A percentile compares a stretch with the other conserved stretches of the same genome.
Conservation (phyloP, 2,797 vertebrate species). For the Sebastes glaucus region DNA sequence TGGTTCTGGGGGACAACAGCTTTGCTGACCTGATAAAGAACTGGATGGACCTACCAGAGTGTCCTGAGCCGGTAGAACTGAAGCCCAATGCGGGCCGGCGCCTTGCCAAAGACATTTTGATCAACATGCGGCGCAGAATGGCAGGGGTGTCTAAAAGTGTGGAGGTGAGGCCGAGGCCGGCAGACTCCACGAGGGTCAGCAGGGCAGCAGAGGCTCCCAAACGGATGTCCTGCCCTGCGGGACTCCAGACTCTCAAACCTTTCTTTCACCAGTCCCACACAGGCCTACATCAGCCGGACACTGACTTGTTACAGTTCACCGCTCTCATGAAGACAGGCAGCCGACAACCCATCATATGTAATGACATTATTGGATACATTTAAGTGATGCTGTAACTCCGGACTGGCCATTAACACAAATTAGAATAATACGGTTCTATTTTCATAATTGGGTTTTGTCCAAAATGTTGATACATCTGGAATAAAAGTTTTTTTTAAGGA, state of each 20-base stretch:
- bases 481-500: slow-evolving; percentile 60
- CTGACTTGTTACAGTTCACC: slow-evolving; percentile 89
- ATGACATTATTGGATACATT: slow-evolving; percentile 93
- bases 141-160: slow-evolving; percentile 85
- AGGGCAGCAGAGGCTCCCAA: slow-evolving; percentile 78
- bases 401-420: slow-evolving; percentile 1
- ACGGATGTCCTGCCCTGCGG: slow-evolving; percentile 91
- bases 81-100: slow-evolving; percentile 80
- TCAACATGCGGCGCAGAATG: slow-evolving; percentile 90
- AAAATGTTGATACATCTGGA: slow-evolving; percentile 30
- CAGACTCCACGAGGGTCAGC: slow-evolving; percentile 48
- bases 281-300: slow-evolving; percentile 86
- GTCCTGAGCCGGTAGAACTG: slow-evolving; percentile 79
- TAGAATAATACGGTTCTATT: slow-evolving; percentile 35
- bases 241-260: slow-evolving; percentile 83
- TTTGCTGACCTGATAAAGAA: slow-evolving; percentile 98
- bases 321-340: slow-evolving; percentile 96
- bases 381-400: slow-evolving; percentile 66
- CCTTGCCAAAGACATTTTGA: slow-evolving; percentile 91
- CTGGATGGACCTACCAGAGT: slow-evolving; percentile 98
- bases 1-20: slow-evolving; percentile 97
- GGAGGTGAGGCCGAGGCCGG: slow-evolving; percentile 66
- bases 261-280: slow-evolving; percentile 93
- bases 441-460: slow-evolving; percentile 35
- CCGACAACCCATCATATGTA: slow-evolving; percentile 96